phyloP scores from a whole-genome alignment of 92 coral and sea anemone genomes.

The Parazoanthus darwini region DNA sequence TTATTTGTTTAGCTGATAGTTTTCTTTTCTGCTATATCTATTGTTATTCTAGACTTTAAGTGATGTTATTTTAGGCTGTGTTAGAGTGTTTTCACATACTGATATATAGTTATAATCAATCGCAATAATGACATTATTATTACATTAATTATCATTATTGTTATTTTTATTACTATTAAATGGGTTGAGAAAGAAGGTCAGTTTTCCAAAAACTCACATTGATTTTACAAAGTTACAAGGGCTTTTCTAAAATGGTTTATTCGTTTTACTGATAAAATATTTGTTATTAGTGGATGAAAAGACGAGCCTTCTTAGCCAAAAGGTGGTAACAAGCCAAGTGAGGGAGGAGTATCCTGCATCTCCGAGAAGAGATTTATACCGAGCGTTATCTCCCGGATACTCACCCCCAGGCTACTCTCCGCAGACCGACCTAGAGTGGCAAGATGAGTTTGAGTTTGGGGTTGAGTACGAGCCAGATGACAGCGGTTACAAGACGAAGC shows the following conservation, averaged over 20 bases:
- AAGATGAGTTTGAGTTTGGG: constrained; percentile 82
- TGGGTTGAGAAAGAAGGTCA: neutral
- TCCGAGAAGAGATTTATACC: constrained; percentile 85
- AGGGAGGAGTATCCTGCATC: constrained; percentile 92
- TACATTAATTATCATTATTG: too few species aligned
- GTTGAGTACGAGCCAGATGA: constrained; percentile 58
- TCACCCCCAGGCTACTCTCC: constrained; percentile 62
- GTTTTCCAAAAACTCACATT: neutral
- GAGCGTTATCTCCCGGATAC: constrained; percentile 82
- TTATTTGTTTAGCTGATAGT: too few species aligned
- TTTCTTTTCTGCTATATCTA: too few species aligned
- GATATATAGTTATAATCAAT: too few species aligned
- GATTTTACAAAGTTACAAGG: neutral
- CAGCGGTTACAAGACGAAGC: constrained; percentile 51
- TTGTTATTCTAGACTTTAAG: too few species aligned
- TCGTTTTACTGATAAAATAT: neutral
- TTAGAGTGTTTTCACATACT: too few species aligned
- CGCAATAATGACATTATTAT: too few species aligned
- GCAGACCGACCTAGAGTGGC: constrained; percentile 84
- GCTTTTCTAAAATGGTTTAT: constrained; percentile 1
- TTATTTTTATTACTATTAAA: too few species aligned
- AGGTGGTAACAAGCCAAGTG: constrained; percentile 86
- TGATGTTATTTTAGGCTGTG: too few species aligned
- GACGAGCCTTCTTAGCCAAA: constrained; percentile 89
- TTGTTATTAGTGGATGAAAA: constrained; percentile 70